These are phyloP conservation scores for Aurelia coerulea DNA, from an alignment of 30 jellyfish, hydroid and myxozoan genomes.

Conservation along the genomic window DNA sequence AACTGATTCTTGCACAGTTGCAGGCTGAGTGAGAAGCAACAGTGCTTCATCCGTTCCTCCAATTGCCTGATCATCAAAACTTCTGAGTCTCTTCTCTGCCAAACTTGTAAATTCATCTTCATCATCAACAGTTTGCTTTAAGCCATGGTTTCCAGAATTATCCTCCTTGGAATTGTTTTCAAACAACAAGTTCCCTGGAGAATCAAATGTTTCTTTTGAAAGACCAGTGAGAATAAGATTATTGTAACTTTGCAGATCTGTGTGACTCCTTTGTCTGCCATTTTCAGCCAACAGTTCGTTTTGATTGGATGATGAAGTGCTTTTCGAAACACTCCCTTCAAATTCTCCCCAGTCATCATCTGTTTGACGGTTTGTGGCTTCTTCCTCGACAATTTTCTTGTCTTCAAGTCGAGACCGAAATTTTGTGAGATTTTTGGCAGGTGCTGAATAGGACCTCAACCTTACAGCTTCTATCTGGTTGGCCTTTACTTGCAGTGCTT, in stretches of 20 bases:
- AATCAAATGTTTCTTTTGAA: constrained; percentile 9
- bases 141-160: background rate
- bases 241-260: constrained; percentile 24
- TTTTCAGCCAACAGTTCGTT: background rate
- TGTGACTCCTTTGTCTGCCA: constrained; percentile 58
- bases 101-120: constrained; percentile 73
- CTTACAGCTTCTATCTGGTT: constrained; percentile 50
- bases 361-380: background rate
- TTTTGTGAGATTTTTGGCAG: constrained; percentile 10
- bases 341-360: constrained; percentile 27
- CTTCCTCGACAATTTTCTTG: background rate
- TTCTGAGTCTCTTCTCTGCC: constrained; percentile 63
- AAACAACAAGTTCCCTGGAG: background rate
- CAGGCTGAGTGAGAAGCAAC: constrained; percentile 24
- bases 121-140: constrained; percentile 1
- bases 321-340: background rate
- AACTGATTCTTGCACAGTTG: background rate
- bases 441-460: constrained; percentile 52
- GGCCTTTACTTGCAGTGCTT: constrained; percentile 39
- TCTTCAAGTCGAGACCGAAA: background rate
- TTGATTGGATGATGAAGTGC: background rate
- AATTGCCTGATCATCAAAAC: constrained; percentile 46
- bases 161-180: background rate
- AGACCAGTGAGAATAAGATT: background rate
- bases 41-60: constrained; percentile 38